Evolutionary conservation across 2,797 vertebrate species (phyloP).

Genomic region (Phataginus tetradactyla): DNA sequence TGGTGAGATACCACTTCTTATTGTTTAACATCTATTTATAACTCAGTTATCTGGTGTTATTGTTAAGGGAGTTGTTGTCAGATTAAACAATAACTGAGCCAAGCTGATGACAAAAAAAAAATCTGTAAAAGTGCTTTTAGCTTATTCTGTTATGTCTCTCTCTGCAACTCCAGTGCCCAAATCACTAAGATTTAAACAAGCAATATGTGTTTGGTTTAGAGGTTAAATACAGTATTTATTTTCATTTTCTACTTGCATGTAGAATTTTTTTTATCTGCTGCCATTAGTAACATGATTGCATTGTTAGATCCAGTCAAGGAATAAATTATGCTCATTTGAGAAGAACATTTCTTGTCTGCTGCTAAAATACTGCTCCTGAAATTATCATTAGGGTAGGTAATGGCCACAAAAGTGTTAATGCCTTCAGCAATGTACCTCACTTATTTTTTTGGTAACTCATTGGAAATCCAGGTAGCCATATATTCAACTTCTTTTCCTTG

Average conservation of each 20-base stretch:
- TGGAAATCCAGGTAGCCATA: not conserved
- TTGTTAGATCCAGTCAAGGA: constrained; percentile 56
- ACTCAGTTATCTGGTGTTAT: constrained; percentile 57
- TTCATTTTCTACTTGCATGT: constrained; percentile 46
- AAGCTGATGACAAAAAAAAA: not conserved
- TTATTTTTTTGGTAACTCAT: constrained; percentile 13
- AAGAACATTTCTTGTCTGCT: constrained; percentile 44
- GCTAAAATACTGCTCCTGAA: constrained; percentile 31
- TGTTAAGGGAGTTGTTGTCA: constrained; percentile 54
- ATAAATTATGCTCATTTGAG: constrained; percentile 60
- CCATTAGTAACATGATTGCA: not conserved
- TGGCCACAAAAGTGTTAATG: constrained; percentile 50
- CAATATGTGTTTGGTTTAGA: constrained; percentile 22
- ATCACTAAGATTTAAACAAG: constrained; percentile 8
- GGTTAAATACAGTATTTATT: constrained; percentile 59
- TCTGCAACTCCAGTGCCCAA: not conserved
- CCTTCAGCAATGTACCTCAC: not conserved
- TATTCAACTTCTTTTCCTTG: constrained; percentile 11
- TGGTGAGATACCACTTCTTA: not conserved
- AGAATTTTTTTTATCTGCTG: not conserved
- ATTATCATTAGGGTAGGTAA: constrained; percentile 44
- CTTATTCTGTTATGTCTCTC: not conserved
- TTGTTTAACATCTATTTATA: constrained; percentile 67
- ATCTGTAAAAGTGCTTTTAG: not conserved
- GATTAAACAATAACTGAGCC: constrained; percentile 41